phyloP scores from a whole-genome alignment of 2,113 vertebrate genomes.

The Cairina moschata region DNA sequence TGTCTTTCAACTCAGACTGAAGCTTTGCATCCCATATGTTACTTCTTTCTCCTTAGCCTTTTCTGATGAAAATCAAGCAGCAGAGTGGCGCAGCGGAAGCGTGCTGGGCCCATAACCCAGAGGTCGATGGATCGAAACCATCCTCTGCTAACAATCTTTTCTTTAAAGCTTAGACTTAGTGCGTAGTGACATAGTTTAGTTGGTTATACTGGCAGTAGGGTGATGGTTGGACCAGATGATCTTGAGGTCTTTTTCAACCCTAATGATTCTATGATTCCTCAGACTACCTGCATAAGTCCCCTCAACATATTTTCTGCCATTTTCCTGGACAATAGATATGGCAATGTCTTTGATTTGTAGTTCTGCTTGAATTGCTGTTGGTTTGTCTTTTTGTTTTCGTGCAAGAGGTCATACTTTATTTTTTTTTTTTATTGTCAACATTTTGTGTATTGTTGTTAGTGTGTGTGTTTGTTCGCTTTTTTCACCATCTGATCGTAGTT shows the following conservation, averaged over 20 bases:
- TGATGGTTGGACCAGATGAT: no score
- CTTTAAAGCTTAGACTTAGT: no score
- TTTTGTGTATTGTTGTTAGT: background rate
- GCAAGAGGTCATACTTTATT: background rate
- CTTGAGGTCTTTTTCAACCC: no score
- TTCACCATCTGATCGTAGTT: no score
- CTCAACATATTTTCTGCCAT: background rate
- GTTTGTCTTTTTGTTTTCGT: background rate
- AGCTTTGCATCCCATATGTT: background rate
- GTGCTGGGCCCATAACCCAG: slow-evolving; percentile 54
- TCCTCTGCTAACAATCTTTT: no score
- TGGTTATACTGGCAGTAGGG: no score
- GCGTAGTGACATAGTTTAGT: no score
- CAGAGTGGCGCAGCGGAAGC: slow-evolving; percentile 47
- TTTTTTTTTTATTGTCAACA: background rate
- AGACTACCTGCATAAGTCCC: fast-evolving
- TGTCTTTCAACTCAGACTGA: background rate
- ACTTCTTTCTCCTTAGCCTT: background rate
- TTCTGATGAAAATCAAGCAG: background rate
- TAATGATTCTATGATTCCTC: background rate
- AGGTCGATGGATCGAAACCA: background rate
- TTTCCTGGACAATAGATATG: background rate
- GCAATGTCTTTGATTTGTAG: background rate
- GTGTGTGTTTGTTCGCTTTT: no score
- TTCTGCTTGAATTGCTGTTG: background rate